Conservation (phyloP, 2,888 invertebrate genomes). For the Cheilosia variabilis region DNA sequence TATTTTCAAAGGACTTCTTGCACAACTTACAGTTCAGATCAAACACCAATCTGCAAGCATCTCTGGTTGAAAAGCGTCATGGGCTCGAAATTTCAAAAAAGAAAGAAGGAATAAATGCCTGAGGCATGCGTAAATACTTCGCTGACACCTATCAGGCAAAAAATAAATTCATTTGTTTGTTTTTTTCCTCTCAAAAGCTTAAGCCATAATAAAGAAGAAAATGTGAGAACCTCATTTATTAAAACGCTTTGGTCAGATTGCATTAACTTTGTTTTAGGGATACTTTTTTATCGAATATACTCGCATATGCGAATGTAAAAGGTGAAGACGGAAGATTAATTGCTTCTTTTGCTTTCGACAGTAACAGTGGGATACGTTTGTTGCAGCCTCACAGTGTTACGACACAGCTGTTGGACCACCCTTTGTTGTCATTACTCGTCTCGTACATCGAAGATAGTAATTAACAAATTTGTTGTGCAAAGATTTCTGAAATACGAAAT, state of each 20-base stretch:
- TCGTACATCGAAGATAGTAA: neutral
- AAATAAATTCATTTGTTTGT: too few relatives aligned
- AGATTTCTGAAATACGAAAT: too few relatives aligned
- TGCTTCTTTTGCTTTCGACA: neutral
- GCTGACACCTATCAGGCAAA: too few relatives aligned
- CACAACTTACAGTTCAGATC: too few relatives aligned
- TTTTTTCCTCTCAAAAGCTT: too few relatives aligned
- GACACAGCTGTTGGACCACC: neutral
- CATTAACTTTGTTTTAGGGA: neutral
- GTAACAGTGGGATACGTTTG: neutral
- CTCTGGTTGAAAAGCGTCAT: too few relatives aligned
- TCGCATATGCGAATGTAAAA: neutral
- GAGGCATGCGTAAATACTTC: too few relatives aligned
- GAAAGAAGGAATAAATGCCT: too few relatives aligned
- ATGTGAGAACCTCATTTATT: neutral
- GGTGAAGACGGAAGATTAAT: neutral
- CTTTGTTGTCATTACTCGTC: neutral
- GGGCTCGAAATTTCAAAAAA: too few relatives aligned
- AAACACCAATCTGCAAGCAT: too few relatives aligned
- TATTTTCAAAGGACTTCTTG: too few relatives aligned
- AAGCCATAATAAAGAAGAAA: neutral
- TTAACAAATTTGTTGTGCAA: neutral
- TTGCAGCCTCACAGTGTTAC: neutral
- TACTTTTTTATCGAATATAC: neutral
- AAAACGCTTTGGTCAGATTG: neutral